phyloP scores from a whole-genome alignment of 2,888 invertebrate genomes.

The Diaperis boleti region DNA sequence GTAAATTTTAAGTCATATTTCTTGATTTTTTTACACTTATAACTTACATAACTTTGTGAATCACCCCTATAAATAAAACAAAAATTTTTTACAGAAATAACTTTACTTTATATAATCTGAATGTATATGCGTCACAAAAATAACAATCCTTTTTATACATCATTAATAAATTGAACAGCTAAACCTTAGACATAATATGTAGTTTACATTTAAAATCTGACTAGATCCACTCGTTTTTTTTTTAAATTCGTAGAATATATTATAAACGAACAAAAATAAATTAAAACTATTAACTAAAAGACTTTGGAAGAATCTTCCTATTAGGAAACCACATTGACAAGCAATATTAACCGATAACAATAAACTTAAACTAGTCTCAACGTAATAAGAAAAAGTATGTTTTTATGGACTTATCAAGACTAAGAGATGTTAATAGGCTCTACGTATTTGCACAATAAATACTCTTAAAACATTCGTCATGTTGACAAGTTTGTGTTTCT shows the following conservation, averaged over 20 bases:
- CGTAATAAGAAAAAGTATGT: conserved; percentile 44
- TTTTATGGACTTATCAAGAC: conserved; percentile 54
- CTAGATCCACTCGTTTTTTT: conserved; percentile 63
- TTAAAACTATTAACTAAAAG: not conserved
- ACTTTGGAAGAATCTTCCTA: not conserved
- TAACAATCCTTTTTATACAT: conserved; percentile 35
- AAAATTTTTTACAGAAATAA: too few species aligned
- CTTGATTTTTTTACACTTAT: too few species aligned
- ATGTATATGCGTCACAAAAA: too few species aligned
- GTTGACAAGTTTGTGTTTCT: conserved; percentile 25
- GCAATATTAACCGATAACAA: conserved; percentile 20
- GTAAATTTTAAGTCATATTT: too few species aligned
- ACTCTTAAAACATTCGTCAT: conserved; percentile 61
- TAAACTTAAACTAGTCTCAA: conserved; percentile 30
- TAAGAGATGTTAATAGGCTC: conserved; percentile 56
- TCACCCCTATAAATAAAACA: too few species aligned
- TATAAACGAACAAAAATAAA: conserved; percentile 41
- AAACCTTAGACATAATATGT: conserved; percentile 17
- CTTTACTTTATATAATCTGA: too few species aligned
- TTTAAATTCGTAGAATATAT: conserved; percentile 49
- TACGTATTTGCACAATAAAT: conserved; percentile 59
- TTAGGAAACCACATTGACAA: too few species aligned
- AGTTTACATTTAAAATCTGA: conserved; percentile 51
- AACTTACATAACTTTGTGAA: too few species aligned
- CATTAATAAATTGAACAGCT: conserved; percentile 15